Evolutionary conservation across 2,113 vertebrate species (phyloP).

Genomic region (Tympanuchus pallidicinctus): DNA sequence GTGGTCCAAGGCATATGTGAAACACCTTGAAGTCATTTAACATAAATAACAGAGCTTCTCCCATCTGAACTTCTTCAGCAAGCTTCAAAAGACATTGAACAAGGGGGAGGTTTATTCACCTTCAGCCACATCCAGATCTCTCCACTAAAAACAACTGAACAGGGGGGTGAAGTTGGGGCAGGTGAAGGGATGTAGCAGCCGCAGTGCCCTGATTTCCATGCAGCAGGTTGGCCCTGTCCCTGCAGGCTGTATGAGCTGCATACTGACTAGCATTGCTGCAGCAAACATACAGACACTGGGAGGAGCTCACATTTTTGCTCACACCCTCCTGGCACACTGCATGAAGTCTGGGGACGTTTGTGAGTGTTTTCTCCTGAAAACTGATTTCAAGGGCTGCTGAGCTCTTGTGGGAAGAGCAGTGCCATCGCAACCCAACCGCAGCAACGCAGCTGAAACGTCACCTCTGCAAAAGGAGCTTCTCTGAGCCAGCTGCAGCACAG

Average conservation of each 20-base stretch:
- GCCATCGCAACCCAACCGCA: too few species aligned
- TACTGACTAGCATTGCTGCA: background rate
- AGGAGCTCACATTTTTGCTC: background rate
- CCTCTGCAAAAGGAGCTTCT: background rate
- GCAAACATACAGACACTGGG: rapidly evolving
- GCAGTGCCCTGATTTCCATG: background rate
- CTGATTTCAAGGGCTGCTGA: background rate
- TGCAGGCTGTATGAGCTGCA: background rate
- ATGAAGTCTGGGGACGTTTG: background rate
- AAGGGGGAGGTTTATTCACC: background rate
- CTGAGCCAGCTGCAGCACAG: background rate
- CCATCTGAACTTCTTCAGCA: background rate
- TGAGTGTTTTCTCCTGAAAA: background rate
- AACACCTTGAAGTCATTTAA: background rate
- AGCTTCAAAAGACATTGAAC: rapidly evolving
- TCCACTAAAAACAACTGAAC: background rate
- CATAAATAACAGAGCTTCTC: background rate
- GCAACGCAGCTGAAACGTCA: background rate
- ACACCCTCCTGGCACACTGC: background rate
- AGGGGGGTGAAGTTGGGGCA: background rate
- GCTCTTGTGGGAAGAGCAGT: background rate
- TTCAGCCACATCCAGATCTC: background rate
- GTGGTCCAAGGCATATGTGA: background rate
- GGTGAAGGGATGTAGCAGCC: background rate
- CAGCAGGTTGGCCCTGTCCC: background rate